phyloP scores from a whole-genome alignment of 1,140 invertebrate genomes.

The Zaprionus ornatus region DNA sequence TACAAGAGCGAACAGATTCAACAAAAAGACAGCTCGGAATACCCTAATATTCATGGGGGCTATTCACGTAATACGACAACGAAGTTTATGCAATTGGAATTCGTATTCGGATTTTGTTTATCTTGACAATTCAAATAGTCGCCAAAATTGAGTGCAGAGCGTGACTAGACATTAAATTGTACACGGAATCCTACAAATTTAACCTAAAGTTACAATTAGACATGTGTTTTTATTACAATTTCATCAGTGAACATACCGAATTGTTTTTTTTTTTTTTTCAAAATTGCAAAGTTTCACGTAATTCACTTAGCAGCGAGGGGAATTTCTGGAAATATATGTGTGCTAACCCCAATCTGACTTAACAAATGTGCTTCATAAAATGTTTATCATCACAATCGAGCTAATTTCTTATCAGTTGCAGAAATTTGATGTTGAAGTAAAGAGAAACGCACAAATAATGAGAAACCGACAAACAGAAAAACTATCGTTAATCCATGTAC shows the following conservation, averaged over 20 bases:
- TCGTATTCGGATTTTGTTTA: background rate
- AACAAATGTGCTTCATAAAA: constrained; percentile 1
- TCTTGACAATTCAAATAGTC: background rate
- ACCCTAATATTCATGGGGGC: constrained; percentile 14
- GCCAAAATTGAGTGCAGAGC: background rate
- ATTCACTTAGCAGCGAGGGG: background rate
- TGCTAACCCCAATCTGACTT: background rate
- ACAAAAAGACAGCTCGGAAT: background rate
- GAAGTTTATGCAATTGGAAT: background rate
- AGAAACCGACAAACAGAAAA: background rate
- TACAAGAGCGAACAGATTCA: background rate
- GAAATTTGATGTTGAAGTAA: constrained; percentile 1
- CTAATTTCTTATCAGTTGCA: constrained; percentile 16
- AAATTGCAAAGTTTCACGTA: background rate
- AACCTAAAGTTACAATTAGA: background rate
- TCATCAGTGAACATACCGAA: background rate
- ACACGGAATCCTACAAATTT: background rate
- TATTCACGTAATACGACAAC: constrained; percentile 9
- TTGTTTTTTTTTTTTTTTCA: background rate
- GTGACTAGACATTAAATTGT: background rate
- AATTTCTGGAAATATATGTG: background rate
- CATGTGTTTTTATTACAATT: background rate
- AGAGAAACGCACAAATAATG: background rate
- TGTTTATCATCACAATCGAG: constrained; percentile 4
- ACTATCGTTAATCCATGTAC: background rate